Percentiles rank a stretch among this genome's conserved stretches.
phyloP scores from a whole-genome alignment of 2,797 vertebrate genomes.

The Trachops cirrhosus region DNA sequence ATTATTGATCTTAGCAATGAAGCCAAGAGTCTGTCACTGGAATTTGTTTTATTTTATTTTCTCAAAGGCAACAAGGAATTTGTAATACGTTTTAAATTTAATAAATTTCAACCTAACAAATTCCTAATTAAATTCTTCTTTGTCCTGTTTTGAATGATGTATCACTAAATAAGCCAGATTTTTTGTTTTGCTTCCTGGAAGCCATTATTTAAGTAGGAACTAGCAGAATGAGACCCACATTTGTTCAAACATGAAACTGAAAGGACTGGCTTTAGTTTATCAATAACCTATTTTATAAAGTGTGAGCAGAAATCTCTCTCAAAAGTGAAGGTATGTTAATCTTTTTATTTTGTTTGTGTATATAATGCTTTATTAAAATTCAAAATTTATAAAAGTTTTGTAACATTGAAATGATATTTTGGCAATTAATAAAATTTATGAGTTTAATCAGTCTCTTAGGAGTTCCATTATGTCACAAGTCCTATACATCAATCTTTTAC shows the following conservation, averaged over 20 bases:
- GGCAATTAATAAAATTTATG: conserved; percentile 12
- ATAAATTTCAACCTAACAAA: conserved; percentile 46
- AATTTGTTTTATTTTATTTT: conserved; percentile 41
- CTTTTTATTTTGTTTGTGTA: not conserved
- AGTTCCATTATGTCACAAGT: conserved; percentile 15
- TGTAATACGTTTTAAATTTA: conserved; percentile 35
- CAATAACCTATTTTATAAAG: conserved; percentile 10
- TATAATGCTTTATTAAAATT: not conserved
- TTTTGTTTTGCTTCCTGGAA: conserved; percentile 49
- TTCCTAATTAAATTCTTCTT: conserved; percentile 46
- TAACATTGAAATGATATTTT: conserved; percentile 15
- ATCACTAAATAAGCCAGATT: conserved; percentile 51
- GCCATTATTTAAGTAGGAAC: conserved; percentile 46
- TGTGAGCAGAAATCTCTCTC: not conserved
- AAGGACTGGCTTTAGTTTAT: conserved; percentile 16
- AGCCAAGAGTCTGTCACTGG: not conserved
- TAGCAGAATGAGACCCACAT: not conserved
- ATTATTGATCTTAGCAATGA: conserved; percentile 42
- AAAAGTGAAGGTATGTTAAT: not conserved
- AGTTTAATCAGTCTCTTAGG: conserved; percentile 36
- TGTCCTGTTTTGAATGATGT: conserved; percentile 28
- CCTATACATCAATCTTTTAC: not conserved
- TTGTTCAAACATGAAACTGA: conserved; percentile 33
- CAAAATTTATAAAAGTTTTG: not conserved
- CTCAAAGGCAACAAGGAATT: conserved; percentile 26